Percentiles rank a stretch among this genome's conserved stretches.
Conservation (phyloP, 2,113 vertebrate genomes). For the Epinephelus moara region DNA sequence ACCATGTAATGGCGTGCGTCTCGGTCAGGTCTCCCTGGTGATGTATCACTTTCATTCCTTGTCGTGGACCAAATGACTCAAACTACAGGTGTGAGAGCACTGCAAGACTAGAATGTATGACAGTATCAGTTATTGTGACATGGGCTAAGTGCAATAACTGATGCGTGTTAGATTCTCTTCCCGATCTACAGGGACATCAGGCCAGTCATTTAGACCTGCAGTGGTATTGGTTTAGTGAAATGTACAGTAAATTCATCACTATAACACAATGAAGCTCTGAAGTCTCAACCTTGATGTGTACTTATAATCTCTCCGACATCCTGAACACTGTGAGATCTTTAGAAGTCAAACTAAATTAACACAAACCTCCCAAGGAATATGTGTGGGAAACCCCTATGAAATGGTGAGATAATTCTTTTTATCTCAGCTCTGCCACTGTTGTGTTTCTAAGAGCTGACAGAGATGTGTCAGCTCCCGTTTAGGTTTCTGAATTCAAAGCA, state of each 20-base stretch:
- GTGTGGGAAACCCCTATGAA: conserved; percentile 2
- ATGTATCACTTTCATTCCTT: not conserved
- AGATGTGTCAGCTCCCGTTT: not conserved
- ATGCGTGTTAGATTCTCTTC: not conserved
- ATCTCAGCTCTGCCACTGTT: conserved; percentile 2
- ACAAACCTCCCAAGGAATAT: conserved; percentile 3
- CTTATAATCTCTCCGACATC: not conserved
- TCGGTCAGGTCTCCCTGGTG: no score
- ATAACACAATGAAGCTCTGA: conserved; percentile 10
- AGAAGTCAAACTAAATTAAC: conserved; percentile 37
- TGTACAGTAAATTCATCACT: not conserved
- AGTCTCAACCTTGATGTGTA: conserved; percentile 4
- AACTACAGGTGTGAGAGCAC: not conserved
- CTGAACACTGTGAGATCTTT: not conserved
- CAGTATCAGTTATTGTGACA: not conserved
- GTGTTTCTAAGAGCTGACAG: not conserved
- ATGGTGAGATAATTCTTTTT: not conserved
- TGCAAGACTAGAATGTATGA: not conserved
- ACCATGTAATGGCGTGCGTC: no score
- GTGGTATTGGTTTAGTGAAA: not conserved
- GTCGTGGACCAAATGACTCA: not conserved
- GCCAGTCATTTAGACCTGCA: not conserved
- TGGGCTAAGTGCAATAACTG: not conserved
- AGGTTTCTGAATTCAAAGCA: not conserved
- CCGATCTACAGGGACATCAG: not conserved